Percentiles rank a stretch among this genome's conserved stretches.
These are phyloP conservation scores for Rhagium mordax DNA, from an alignment of 2,888 invertebrate genomes.

Conservation along the genomic window DNA sequence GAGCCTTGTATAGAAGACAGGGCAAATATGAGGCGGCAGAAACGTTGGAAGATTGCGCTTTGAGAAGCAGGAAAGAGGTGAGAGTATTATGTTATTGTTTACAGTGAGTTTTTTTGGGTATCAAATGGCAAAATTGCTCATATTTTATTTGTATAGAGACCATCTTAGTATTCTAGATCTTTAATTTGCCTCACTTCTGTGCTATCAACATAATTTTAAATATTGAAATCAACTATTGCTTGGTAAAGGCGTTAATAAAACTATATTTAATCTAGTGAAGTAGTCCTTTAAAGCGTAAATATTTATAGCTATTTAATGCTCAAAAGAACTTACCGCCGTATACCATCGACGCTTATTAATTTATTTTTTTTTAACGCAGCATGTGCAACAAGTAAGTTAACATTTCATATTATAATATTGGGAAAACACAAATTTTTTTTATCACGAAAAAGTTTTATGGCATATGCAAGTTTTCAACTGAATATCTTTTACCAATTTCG, in stretches of 20 bases:
- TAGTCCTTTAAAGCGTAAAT: too few relatives aligned
- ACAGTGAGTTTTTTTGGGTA: background rate
- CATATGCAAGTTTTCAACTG: background rate
- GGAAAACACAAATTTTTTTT: background rate
- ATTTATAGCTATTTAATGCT: background rate
- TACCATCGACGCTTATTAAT: slow-evolving; percentile 41
- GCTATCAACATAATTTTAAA: too few relatives aligned
- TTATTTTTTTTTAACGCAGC: slow-evolving; percentile 70
- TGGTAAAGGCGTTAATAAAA: too few relatives aligned
- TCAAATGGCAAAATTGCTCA: background rate
- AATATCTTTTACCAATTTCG: background rate
- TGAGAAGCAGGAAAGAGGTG: slow-evolving; percentile 96
- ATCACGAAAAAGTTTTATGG: background rate
- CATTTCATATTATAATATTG: slow-evolving; percentile 14
- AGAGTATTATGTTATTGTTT: slow-evolving; percentile 43
- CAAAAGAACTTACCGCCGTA: background rate
- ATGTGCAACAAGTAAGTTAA: slow-evolving; percentile 78
- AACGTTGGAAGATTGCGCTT: slow-evolving; percentile 97
- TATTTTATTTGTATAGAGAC: too few relatives aligned
- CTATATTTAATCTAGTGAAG: too few relatives aligned
- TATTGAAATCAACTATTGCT: too few relatives aligned
- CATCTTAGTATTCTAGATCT: too few relatives aligned
- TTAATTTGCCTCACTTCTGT: too few relatives aligned
- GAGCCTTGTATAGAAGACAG: slow-evolving; percentile 97
- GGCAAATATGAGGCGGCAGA: slow-evolving; percentile 99